phyloP scores from a whole-genome alignment of 1,140 invertebrate genomes.

The Cyclina sinensis region DNA sequence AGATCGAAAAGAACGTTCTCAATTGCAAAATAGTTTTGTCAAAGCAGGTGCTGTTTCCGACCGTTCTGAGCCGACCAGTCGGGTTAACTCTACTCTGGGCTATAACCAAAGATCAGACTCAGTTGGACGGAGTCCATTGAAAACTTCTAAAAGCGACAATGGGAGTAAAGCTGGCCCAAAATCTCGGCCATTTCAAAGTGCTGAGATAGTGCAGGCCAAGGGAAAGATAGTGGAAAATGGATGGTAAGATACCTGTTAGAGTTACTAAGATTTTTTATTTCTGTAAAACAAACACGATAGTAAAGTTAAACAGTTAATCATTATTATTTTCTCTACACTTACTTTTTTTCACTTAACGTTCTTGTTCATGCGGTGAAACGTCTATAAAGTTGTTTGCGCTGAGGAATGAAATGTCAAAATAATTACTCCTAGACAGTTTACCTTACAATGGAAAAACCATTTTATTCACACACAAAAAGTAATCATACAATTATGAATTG shows the following conservation, averaged over 20 bases:
- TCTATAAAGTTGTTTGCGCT: too few relatives aligned
- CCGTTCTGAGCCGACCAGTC: conserved; percentile 12
- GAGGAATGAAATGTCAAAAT: too few relatives aligned
- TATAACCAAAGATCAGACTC: conserved; percentile 8
- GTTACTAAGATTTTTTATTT: too few relatives aligned
- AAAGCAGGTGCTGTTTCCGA: not conserved
- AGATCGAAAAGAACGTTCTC: not conserved
- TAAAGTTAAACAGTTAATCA: too few relatives aligned
- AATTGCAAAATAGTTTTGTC: not conserved
- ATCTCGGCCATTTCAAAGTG: not conserved
- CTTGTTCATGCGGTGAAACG: too few relatives aligned
- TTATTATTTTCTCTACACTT: too few relatives aligned
- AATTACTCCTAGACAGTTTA: too few relatives aligned
- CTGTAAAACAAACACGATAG: not conserved
- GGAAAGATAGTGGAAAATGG: conserved; percentile 40
- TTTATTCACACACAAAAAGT: too few relatives aligned
- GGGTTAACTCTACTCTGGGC: conserved; percentile 22
- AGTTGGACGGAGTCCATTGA: not conserved
- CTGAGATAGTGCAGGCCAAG: conserved; percentile 33
- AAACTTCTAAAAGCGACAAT: not conserved
- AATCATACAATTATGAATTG: too few relatives aligned
- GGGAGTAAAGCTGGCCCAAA: not conserved
- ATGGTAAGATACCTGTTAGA: conserved; percentile 1
- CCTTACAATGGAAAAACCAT: too few relatives aligned
- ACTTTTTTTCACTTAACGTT: too few relatives aligned